A percentile compares a stretch with the other conserved stretches of the same genome.
These are phyloP conservation scores for Tachycineta bicolor DNA, from an alignment of 2,113 vertebrate genomes.

Conservation along the genomic window DNA sequence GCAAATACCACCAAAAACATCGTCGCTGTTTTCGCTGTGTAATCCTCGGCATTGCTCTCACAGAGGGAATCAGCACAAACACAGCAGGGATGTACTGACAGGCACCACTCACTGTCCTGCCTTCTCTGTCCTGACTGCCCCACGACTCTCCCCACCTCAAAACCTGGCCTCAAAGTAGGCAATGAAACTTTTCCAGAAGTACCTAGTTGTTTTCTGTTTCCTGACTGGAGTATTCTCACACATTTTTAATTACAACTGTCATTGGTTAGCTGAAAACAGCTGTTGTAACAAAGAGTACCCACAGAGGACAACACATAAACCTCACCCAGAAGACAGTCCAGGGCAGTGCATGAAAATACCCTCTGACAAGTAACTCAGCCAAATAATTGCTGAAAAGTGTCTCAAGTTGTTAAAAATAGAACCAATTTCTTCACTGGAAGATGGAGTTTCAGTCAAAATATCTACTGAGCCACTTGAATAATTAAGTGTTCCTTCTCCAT, in stretches of 20 bases:
- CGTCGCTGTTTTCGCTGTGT: background rate
- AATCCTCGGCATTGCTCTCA: background rate
- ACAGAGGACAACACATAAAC: background rate
- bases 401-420: slow-evolving; percentile 20
- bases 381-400: background rate
- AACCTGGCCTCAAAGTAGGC: background rate
- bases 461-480: background rate
- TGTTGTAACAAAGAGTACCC: background rate
- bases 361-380: background rate
- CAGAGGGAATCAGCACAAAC: background rate
- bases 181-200: background rate
- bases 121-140: background rate
- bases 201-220: background rate
- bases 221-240: background rate
- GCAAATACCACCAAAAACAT: background rate
- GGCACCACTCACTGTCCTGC: background rate
- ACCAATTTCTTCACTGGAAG: slow-evolving; percentile 1
- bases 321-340: background rate
- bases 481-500: background rate
- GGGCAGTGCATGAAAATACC: background rate
- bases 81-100: background rate
- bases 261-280: background rate
- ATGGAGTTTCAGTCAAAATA: slow-evolving; percentile 31
- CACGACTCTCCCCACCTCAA: background rate
- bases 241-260: background rate